Conservation (phyloP, 2,888 invertebrate genomes). For the Pseudococcus longispinus region DNA sequence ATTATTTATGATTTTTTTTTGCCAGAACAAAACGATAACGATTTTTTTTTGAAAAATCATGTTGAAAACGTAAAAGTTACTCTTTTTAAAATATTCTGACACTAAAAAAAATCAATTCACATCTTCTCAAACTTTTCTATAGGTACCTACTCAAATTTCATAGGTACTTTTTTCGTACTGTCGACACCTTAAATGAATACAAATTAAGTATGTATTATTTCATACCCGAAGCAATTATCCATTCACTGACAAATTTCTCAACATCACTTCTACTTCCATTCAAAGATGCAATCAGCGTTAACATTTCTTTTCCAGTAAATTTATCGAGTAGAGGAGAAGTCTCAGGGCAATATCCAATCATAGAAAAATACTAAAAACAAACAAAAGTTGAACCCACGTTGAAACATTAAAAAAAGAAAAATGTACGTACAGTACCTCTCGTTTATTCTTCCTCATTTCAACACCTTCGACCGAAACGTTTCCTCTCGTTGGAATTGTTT, state of each 20-base stretch:
- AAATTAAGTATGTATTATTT: not conserved
- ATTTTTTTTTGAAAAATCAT: too few relatives aligned
- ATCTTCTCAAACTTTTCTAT: too few relatives aligned
- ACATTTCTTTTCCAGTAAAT: not conserved
- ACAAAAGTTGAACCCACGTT: not conserved
- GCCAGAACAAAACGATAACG: too few relatives aligned
- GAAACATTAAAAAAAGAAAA: not conserved
- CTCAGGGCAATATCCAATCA: not conserved
- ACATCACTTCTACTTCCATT: too few relatives aligned
- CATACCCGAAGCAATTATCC: not conserved
- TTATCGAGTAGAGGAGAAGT: not conserved
- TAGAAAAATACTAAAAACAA: not conserved
- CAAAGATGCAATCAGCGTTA: not conserved
- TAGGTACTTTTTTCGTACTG: too few relatives aligned
- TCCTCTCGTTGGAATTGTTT: conserved; percentile 63
- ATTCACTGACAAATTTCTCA: not conserved
- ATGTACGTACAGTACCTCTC: not conserved
- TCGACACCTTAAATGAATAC: too few relatives aligned
- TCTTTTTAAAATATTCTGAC: too few relatives aligned
- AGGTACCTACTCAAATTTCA: too few relatives aligned
- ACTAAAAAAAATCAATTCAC: too few relatives aligned
- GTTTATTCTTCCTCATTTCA: not conserved
- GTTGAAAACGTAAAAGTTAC: too few relatives aligned
- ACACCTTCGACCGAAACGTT: conserved; percentile 62
- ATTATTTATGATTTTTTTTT: too few relatives aligned